Evolutionary conservation across 2,113 vertebrate species (phyloP).

Genomic region (Ibidorhyncha struthersii): DNA sequence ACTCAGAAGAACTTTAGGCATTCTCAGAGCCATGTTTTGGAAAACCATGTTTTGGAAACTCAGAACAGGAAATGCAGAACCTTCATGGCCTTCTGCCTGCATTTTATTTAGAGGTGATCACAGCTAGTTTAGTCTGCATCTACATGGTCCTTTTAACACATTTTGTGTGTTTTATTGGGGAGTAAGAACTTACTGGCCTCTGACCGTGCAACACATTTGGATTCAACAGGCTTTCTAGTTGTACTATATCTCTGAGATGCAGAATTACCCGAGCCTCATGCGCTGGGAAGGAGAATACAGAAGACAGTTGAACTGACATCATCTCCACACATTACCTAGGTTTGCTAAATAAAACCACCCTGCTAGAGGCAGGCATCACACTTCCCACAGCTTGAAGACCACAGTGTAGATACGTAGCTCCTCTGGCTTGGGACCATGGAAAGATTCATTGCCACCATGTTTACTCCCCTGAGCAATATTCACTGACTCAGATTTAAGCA

Average conservation of each 20-base stretch:
- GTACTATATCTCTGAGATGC: not conserved
- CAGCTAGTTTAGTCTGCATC: not conserved
- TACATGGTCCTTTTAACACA: not conserved
- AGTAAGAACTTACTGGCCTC: not conserved
- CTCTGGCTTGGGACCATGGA: not conserved
- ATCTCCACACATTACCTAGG: not conserved
- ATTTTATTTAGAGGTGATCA: not conserved
- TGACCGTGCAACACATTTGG: not conserved
- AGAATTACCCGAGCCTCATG: not conserved
- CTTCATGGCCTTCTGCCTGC: not conserved
- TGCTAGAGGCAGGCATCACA: not conserved
- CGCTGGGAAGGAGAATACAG: accelerated
- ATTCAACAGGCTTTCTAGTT: not conserved
- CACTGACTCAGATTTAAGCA: not conserved
- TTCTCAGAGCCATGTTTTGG: not conserved
- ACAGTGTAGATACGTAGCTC: not conserved
- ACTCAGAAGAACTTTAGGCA: not conserved
- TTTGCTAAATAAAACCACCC: not conserved
- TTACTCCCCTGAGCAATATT: not conserved
- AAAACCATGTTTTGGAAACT: not conserved
- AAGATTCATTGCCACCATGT: not conserved
- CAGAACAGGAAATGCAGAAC: not conserved
- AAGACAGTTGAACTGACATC: not conserved
- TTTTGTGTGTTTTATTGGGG: not conserved
- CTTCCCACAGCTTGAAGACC: not conserved